A percentile compares a stretch with the other conserved stretches of the same genome.
Evolutionary conservation across 2,888 invertebrate species (phyloP).

Genomic region (Macrosoma leucophasiata): DNA sequence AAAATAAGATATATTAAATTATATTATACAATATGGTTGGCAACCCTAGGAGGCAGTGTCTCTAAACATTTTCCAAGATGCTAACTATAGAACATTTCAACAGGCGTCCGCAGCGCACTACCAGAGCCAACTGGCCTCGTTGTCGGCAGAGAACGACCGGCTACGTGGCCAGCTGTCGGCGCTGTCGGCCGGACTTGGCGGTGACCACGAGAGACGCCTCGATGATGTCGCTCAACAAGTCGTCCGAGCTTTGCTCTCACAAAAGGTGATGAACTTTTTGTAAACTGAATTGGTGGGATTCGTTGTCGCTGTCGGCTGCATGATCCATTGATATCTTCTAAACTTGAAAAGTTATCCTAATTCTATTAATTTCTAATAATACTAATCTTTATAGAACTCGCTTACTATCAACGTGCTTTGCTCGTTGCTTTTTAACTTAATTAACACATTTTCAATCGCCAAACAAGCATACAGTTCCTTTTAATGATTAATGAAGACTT

Average conservation of each 20-base stretch:
- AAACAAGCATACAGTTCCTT: too few species aligned
- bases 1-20: too few species aligned
- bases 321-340: not conserved
- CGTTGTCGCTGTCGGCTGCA: not conserved
- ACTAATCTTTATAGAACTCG: not conserved
- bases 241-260: slow-evolving; percentile 87
- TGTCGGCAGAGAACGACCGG: slow-evolving; percentile 81
- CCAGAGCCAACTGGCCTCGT: slow-evolving; percentile 79
- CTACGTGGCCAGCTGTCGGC: slow-evolving; percentile 76
- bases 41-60: slow-evolving; percentile 5
- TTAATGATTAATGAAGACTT: too few species aligned
- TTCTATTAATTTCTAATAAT: too few species aligned
- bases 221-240: slow-evolving; percentile 90
- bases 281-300: not conserved
- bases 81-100: too few species aligned
- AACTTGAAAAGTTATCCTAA: too few species aligned
- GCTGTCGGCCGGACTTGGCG: slow-evolving; percentile 49
- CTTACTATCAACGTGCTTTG: not conserved
- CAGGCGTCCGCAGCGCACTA: slow-evolving; percentile 84
- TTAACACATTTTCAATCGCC: too few species aligned
- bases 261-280: slow-evolving; percentile 78
- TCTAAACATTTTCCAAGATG: too few species aligned
- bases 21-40: slow-evolving; percentile 5
- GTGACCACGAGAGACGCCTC: slow-evolving; percentile 86
- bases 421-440: not conserved